These are phyloP conservation scores for Deladenus siricidicola DNA, from an alignment of 2,888 invertebrate genomes.

Conservation along the genomic window DNA sequence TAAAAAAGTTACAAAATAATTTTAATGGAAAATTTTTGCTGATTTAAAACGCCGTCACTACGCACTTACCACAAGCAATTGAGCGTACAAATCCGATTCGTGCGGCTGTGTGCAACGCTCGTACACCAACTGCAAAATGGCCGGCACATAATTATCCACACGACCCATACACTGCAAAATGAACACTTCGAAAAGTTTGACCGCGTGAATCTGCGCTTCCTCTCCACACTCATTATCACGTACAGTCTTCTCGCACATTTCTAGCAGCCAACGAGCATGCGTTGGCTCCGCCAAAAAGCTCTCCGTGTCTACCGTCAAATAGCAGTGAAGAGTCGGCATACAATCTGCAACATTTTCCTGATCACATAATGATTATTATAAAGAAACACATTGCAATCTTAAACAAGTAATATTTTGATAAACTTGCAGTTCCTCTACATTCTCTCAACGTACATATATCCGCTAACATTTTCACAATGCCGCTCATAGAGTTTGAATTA, in stretches of 20 bases:
- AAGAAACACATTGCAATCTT: too few relatives aligned
- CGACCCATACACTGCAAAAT: constrained; percentile 33
- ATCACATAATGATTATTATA: too few relatives aligned
- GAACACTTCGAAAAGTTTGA: constrained; percentile 74
- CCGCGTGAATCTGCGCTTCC: constrained; percentile 89
- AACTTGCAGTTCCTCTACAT: too few relatives aligned
- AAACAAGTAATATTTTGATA: too few relatives aligned
- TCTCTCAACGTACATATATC: too few relatives aligned
- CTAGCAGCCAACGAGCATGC: constrained; percentile 78
- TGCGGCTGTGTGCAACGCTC: constrained; percentile 9
- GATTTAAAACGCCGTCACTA: too few relatives aligned
- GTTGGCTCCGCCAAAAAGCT: constrained; percentile 84
- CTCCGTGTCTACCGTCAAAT: constrained; percentile 86
- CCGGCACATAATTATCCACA: constrained; percentile 23
- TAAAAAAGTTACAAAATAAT: neutral
- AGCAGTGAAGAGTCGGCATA: constrained; percentile 97
- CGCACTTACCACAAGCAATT: constrained; percentile 32
- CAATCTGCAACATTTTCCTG: constrained; percentile 76
- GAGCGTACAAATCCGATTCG: constrained; percentile 25
- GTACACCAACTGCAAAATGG: constrained; percentile 24
- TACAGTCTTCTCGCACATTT: constrained; percentile 68
- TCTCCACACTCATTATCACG: constrained; percentile 66
- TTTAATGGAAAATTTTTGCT: neutral
- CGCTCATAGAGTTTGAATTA: too few relatives aligned
- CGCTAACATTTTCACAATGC: too few relatives aligned